These are phyloP conservation scores for Hipposideros armiger DNA, from an alignment of 2,113 vertebrate species.

Conservation along the genomic window DNA sequence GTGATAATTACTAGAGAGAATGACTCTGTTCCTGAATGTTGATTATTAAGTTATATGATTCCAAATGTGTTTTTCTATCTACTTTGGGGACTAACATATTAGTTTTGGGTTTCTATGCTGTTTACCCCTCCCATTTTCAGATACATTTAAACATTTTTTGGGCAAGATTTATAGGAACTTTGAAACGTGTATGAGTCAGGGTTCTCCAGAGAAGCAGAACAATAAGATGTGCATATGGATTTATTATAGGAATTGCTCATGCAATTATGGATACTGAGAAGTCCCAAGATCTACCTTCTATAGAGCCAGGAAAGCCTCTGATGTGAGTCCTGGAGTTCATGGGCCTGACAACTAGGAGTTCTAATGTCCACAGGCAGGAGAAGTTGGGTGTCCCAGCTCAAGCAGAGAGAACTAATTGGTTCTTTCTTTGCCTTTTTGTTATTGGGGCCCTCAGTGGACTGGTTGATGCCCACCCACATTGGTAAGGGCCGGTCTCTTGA, in stretches of 20 bases:
- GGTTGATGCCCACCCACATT: neutral
- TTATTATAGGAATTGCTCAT: neutral
- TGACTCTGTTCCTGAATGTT: neutral
- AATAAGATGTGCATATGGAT: neutral
- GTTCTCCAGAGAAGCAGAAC: neutral
- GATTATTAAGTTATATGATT: neutral
- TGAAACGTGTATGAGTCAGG: neutral
- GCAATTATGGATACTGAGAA: neutral
- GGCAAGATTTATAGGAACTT: conserved; percentile 6
- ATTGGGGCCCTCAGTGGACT: neutral
- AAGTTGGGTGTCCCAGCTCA: neutral
- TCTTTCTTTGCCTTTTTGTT: neutral
- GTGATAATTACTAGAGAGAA: neutral
- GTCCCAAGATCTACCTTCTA: neutral
- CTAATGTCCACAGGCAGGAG: neutral
- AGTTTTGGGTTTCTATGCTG: neutral
- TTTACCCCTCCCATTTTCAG: neutral
- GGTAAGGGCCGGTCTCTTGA: neutral
- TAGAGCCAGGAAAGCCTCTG: neutral
- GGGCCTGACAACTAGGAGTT: neutral
- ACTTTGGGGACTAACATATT: neutral
- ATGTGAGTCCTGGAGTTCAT: neutral
- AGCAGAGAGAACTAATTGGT: neutral
- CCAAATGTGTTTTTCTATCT: neutral
- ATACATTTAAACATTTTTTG: neutral